A percentile compares a stretch with the other conserved stretches of the same genome.
Conservation (phyloP, 1,140 invertebrate genomes). For the Drosophila murphyi region DNA sequence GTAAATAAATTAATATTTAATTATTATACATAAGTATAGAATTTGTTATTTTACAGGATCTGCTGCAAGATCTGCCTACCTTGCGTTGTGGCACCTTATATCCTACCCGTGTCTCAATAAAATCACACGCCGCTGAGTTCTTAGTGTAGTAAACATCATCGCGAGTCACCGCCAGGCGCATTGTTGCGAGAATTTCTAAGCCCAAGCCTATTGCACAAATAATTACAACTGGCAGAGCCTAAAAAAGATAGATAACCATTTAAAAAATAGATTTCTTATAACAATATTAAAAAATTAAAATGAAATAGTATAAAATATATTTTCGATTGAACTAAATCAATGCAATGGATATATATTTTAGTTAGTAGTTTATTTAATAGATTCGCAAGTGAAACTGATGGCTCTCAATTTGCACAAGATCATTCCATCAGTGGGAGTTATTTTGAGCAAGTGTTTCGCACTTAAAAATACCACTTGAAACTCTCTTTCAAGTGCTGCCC, state of each 20-base stretch:
- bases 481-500: slow-evolving; percentile 41
- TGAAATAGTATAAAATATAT: too few species aligned
- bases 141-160: slow-evolving; percentile 59
- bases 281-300: background rate
- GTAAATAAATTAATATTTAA: background rate
- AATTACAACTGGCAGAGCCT: slow-evolving; percentile 50
- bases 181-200: background rate
- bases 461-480: background rate
- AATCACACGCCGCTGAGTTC: slow-evolving; percentile 12
- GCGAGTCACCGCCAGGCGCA: slow-evolving; percentile 32
- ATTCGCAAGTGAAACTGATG: too few species aligned
- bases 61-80: slow-evolving; percentile 14
- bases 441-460: background rate
- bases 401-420: background rate
- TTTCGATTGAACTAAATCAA: too few species aligned
- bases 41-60: background rate
- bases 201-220: slow-evolving; percentile 27
- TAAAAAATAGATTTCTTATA: background rate
- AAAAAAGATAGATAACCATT: slow-evolving; percentile 4
- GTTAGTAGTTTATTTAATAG: too few species aligned
- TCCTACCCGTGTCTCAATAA: slow-evolving; percentile 50
- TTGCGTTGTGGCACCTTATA: slow-evolving; percentile 37
- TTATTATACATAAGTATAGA: background rate
- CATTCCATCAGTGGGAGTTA: background rate
- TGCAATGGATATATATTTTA: background rate